Conservation (phyloP, 2,797 vertebrate species). For the Tolypeutes matacus region DNA sequence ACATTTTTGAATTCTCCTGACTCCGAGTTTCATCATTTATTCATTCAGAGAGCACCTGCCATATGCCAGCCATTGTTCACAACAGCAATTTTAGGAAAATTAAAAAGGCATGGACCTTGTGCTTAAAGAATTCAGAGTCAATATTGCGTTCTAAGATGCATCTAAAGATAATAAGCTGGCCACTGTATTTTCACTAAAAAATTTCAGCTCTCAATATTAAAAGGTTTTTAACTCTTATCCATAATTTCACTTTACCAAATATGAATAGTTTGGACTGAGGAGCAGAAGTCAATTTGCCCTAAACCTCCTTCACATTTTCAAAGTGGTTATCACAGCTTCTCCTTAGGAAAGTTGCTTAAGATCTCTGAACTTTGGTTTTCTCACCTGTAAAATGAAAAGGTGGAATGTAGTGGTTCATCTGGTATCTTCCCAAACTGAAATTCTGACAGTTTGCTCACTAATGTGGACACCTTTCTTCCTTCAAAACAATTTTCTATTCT, state of each 20-base stretch:
- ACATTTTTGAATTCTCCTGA: background rate
- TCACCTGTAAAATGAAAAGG: background rate
- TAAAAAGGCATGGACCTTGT: background rate
- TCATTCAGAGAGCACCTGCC: background rate
- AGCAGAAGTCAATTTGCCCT: slow-evolving; percentile 10
- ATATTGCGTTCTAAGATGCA: background rate
- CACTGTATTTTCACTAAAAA: slow-evolving; percentile 8
- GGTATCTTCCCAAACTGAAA: slow-evolving; percentile 4
- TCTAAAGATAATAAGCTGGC: background rate
- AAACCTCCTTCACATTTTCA: background rate
- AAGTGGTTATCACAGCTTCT: background rate
- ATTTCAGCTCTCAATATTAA: slow-evolving; percentile 9
- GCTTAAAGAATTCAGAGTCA: background rate
- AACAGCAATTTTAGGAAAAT: background rate
- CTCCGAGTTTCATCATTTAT: background rate
- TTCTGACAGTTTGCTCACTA: background rate
- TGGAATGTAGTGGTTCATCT: background rate
- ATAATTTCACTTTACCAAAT: background rate
- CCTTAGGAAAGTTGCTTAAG: background rate
- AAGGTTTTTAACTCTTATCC: background rate
- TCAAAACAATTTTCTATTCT: background rate
- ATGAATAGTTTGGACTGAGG: slow-evolving; percentile 11
- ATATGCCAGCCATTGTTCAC: background rate
- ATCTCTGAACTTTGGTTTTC: background rate
- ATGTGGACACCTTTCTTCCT: background rate